Percentiles rank a stretch among this genome's conserved stretches.
Evolutionary conservation across 2,797 vertebrate species (phyloP).

Genomic region (Neosalanx taihuensis): DNA sequence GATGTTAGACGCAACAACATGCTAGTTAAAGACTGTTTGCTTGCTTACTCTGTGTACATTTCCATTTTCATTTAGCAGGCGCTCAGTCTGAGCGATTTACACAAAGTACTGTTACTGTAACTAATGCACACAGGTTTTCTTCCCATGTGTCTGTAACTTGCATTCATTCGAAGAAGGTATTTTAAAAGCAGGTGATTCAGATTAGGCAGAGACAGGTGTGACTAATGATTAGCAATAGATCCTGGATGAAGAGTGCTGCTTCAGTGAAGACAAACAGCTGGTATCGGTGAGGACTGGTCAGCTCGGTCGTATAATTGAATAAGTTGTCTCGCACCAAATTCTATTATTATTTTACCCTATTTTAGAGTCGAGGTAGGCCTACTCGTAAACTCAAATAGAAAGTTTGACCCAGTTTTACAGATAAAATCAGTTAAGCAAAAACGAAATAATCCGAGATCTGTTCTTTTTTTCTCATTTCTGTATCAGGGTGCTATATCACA

Average conservation of each 20-base stretch:
- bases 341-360: background rate
- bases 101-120: too few relatives aligned
- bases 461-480: background rate
- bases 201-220: slow-evolving; percentile 3
- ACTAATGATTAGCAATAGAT: background rate
- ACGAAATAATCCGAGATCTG: background rate
- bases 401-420: background rate
- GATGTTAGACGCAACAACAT: background rate
- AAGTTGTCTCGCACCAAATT: background rate
- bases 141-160: background rate
- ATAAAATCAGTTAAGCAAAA: background rate
- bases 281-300: slow-evolving; percentile 52
- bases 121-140: background rate
- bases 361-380: background rate
- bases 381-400: background rate
- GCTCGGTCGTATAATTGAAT: slow-evolving; percentile 21
- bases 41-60: background rate
- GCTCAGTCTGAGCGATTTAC: too few relatives aligned
- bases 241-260: slow-evolving; percentile 23
- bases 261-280: slow-evolving; percentile 48
- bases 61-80: too few relatives aligned
- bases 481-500: background rate
- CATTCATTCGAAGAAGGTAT: slow-evolving; percentile 12
- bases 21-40: background rate
- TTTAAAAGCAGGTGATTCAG: slow-evolving; percentile 10